These are phyloP conservation scores for Hypocryptadius cinnamomeus DNA, from an alignment of 2,113 vertebrate genomes.

Conservation along the genomic window DNA sequence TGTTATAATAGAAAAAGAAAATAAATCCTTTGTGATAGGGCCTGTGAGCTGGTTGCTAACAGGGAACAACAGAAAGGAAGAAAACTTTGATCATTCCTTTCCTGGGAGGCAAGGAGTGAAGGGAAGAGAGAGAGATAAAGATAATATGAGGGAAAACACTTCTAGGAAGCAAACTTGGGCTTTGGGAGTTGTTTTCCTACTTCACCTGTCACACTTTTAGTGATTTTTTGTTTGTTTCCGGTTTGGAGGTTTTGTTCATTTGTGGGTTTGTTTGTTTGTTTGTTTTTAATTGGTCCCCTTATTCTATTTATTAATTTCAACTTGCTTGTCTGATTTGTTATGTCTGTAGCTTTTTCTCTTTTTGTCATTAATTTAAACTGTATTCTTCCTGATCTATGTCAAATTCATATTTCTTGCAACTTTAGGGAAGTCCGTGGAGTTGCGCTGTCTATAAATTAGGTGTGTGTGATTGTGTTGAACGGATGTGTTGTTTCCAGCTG, in stretches of 20 bases:
- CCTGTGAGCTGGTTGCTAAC: not conserved
- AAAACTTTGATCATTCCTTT: not conserved
- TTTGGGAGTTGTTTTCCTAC: not conserved
- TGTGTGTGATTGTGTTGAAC: not conserved
- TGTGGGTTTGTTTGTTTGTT: not conserved
- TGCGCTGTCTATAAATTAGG: not conserved
- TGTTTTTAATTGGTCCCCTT: not conserved
- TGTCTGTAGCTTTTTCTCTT: not conserved
- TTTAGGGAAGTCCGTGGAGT: not conserved
- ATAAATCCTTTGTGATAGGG: not conserved
- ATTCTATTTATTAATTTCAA: not conserved
- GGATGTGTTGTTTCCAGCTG: not conserved
- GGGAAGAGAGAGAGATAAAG: not conserved
- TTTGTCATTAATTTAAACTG: not conserved
- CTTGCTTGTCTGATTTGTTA: not conserved
- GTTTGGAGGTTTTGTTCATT: not conserved
- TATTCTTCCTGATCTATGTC: not conserved
- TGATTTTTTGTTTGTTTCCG: not conserved
- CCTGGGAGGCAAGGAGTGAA: not conserved
- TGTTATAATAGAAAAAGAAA: not conserved
- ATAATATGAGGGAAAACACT: not conserved
- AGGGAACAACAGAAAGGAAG: not conserved
- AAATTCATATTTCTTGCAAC: not conserved
- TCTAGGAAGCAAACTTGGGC: not conserved
- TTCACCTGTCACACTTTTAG: not conserved